Conservation (phyloP, 2,888 invertebrate genomes). For the Xestia sexstrigata region DNA sequence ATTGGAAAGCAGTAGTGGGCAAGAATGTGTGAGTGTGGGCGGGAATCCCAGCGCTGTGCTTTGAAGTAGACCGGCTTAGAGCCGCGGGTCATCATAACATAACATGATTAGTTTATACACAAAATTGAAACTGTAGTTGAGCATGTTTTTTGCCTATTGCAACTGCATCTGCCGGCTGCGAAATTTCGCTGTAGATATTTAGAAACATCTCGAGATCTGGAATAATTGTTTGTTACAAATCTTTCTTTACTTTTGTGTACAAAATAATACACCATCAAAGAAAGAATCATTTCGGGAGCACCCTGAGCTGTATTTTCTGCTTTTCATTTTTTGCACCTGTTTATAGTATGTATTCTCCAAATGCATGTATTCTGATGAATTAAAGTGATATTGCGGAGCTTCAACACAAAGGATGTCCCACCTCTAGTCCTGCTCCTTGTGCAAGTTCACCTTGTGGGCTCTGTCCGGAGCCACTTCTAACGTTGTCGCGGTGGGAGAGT, state of each 20-base stretch:
- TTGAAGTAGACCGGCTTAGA: neutral
- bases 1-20: conserved; percentile 49
- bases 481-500: neutral
- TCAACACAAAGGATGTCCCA: neutral
- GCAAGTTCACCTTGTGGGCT: neutral
- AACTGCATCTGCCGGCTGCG: neutral
- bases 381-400: neutral
- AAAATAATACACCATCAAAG: neutral
- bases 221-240: neutral
- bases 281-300: neutral
- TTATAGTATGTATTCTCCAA: neutral
- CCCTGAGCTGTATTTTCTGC: neutral
- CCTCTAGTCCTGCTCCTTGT: neutral
- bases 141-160: neutral
- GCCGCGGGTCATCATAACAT: neutral
- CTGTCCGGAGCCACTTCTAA: too few relatives aligned
- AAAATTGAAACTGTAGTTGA: neutral
- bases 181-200: neutral
- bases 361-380: neutral
- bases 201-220: neutral
- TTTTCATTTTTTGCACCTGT: neutral
- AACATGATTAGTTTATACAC: neutral
- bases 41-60: neutral
- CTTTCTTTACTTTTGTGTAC: neutral
- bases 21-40: conserved; percentile 29